Conservation (phyloP, 2,797 vertebrate species). For the Erethizon dorsatum region DNA sequence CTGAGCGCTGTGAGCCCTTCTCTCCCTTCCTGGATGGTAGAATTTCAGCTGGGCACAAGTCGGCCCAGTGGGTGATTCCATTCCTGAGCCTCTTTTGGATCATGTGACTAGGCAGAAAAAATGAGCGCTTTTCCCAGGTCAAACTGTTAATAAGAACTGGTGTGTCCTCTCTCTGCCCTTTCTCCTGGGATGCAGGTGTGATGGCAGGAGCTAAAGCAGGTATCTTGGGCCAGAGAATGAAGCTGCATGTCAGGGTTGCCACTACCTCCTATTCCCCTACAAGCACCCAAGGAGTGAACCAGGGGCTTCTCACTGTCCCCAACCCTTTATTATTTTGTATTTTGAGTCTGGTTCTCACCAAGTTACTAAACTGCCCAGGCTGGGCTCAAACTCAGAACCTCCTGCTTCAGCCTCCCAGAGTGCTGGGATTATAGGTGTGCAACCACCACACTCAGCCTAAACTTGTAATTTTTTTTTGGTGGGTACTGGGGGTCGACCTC, state of each 20-base stretch:
- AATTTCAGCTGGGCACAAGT: background rate
- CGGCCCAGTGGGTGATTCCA: background rate
- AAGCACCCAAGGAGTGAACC: background rate
- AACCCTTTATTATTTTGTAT: background rate
- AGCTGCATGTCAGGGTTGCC: background rate
- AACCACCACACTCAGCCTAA: too few species aligned
- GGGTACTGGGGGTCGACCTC: too few species aligned
- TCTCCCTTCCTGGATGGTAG: background rate
- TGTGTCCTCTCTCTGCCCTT: background rate
- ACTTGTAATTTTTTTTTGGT: too few species aligned
- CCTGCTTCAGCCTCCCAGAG: background rate
- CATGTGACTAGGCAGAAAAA: background rate
- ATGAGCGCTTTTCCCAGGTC: background rate
- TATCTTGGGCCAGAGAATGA: background rate
- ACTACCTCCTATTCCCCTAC: background rate
- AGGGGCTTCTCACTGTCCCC: background rate
- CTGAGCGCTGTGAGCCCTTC: accelerated
- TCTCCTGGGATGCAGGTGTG: background rate
- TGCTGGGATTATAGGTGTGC: too few species aligned
- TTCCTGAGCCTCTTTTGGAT: background rate
- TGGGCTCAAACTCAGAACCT: background rate
- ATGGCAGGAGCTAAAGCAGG: too few species aligned
- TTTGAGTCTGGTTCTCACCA: background rate
- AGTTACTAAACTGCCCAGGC: background rate
- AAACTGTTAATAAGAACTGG: background rate